Evolutionary conservation across 2,888 invertebrate species (phyloP), one percentile per base, ranked within the genome.

Genomic region (Apotomis betuletana): DNA sequence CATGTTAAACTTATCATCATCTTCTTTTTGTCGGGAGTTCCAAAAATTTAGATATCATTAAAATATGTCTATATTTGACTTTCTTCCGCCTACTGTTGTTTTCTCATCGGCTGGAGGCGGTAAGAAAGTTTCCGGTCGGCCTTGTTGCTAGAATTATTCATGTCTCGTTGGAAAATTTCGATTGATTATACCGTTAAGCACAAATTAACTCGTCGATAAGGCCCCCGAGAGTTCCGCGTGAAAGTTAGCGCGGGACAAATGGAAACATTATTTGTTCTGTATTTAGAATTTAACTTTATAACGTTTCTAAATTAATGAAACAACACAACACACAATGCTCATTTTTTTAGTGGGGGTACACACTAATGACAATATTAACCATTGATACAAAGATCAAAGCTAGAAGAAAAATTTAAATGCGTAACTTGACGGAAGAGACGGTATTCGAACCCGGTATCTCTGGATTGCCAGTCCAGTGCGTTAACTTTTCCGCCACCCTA

Each of bases 101-200:
- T 51, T 61, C 13, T 57, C 44, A 10, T 60, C 8, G 44, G 5
- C 1, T 41, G 51, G n/a, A 36, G 44, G 38, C 10, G 6, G 57
- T 78, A 41, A 41, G 75, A 83, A 87, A 86, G 75, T 82, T 86
- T 84, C 67, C 64, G 77, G 74, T 49, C 76, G 75, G 77, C 80
- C 81, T 82, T 81, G 80, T 84, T 85, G 83, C 60, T 74, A 76
- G 84, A 88, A 88, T 89, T 88, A 89, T 89, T 89, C 88, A 89
- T 89, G 88, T 86, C 83, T 85, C 81, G 82, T 83, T 81, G 75
- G 78, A 79, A 82, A 85, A 83, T 84, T 83, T 80, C 87, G 85
- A 89, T 89, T 88, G 88, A 88, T 89, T 87, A 87, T 84, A 84
- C 83, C 86, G 85, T 87, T 87, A 86, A 85, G 81, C 78, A 80